These are phyloP conservation scores for Papilio protenor DNA, from an alignment of 2,888 invertebrate species.

Conservation along the genomic window DNA sequence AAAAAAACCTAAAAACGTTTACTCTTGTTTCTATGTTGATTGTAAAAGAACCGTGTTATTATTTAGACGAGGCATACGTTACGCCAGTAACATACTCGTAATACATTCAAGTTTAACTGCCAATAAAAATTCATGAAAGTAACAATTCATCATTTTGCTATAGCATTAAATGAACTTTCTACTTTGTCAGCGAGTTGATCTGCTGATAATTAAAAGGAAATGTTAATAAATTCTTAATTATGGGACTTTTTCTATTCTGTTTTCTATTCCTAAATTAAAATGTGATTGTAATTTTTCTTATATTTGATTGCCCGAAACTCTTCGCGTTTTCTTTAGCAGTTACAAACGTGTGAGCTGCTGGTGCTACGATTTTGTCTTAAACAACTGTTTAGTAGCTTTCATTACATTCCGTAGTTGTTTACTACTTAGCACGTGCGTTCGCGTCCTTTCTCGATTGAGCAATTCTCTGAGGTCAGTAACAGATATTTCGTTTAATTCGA, in stretches of 20 bases:
- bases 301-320: background rate
- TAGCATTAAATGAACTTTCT: conserved; percentile 49
- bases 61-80: conserved; percentile 47
- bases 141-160: conserved; percentile 46
- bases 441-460: conserved; percentile 29
- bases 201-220: conserved; percentile 22
- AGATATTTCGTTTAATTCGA: conserved; percentile 44
- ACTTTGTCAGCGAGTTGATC: conserved; percentile 39
- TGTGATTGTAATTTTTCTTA: background rate
- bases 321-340: background rate
- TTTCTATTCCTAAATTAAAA: background rate
- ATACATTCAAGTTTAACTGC: conserved; percentile 41
- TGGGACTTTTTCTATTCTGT: background rate
- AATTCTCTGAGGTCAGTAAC: conserved; percentile 36
- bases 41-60: conserved; percentile 58
- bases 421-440: conserved; percentile 23
- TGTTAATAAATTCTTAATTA: background rate
- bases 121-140: conserved; percentile 47
- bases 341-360: background rate
- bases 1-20: background rate
- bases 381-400: conserved; percentile 7
- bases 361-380: background rate
- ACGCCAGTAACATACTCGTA: conserved; percentile 29
- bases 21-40: background rate
- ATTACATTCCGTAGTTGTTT: conserved; percentile 27